phyloP scores from a whole-genome alignment of 2,113 vertebrate species.

The Scalopus aquaticus region DNA sequence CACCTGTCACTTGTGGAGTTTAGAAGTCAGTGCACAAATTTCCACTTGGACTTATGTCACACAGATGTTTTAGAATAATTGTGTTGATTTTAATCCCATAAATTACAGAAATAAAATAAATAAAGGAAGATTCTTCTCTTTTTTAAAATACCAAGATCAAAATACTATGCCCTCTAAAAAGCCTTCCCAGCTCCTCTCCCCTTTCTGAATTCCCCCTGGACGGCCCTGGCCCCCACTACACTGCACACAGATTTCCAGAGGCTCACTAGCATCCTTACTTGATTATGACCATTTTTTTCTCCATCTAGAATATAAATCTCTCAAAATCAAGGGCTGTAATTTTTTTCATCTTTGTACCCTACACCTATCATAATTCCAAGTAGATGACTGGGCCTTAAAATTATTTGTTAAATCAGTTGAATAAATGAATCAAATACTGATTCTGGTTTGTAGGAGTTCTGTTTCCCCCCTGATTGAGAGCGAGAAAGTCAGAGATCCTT shows the following conservation, averaged over 20 bases:
- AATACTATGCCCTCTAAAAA: neutral
- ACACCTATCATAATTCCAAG: neutral
- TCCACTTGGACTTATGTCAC: neutral
- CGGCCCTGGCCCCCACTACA: neutral
- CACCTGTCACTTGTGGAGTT: neutral
- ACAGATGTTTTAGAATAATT: neutral
- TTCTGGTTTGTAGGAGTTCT: neutral
- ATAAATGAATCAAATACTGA: neutral
- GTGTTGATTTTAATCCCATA: neutral
- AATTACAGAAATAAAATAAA: neutral
- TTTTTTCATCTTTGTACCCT: neutral
- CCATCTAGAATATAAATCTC: neutral
- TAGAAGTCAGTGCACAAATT: neutral
- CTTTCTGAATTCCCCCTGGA: neutral
- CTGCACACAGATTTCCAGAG: neutral
- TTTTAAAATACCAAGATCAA: neutral
- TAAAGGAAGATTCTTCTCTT: neutral
- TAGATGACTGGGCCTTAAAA: neutral
- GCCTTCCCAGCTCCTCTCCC: neutral
- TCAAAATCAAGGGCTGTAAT: neutral
- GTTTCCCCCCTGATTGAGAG: neutral
- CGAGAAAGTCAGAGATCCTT: neutral
- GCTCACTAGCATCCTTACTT: neutral
- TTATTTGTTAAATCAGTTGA: neutral
- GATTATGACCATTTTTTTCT: neutral